A percentile compares a stretch with the other conserved stretches of the same genome.
Conservation (phyloP, 1,140 invertebrate species). For the Aradophagus sp. region DNA sequence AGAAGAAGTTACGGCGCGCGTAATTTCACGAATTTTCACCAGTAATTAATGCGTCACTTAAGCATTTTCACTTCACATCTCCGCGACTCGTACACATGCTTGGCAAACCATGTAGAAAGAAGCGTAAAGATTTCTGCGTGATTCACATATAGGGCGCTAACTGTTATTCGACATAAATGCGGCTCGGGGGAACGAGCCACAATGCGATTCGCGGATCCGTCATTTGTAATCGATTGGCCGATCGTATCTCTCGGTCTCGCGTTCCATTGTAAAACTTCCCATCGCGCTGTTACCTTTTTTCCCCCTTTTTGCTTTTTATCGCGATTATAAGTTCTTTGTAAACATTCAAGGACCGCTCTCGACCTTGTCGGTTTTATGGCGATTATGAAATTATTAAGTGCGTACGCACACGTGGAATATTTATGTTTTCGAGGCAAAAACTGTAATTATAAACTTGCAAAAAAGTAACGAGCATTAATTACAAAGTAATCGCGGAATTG, state of each 20-base stretch:
- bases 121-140: constrained; percentile 65
- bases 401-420: no score
- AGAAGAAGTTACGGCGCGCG: constrained; percentile 14
- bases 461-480: no score
- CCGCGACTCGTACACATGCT: constrained; percentile 53
- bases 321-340: constrained; percentile 27
- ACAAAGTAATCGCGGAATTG: no score
- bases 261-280: constrained; percentile 34
- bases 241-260: constrained; percentile 20
- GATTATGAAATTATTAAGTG: constrained; percentile 7
- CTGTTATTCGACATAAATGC: constrained; percentile 64
- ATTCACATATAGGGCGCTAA: constrained; percentile 73
- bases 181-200: constrained; percentile 13
- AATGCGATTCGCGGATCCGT: constrained; percentile 31
- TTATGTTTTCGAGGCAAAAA: no score
- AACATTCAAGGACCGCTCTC: constrained; percentile 17
- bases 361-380: constrained; percentile 20
- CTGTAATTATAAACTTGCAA: no score
- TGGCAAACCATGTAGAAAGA: constrained; percentile 66
- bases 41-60: constrained; percentile 58
- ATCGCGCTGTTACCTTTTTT: constrained; percentile 20
- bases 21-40: constrained; percentile 60
- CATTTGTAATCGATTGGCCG: constrained; percentile 36
- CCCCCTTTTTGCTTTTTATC: constrained; percentile 6
- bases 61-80: constrained; percentile 56